phyloP scores from a whole-genome alignment of 1,140 invertebrate species.

The Wasmannia auropunctata region DNA sequence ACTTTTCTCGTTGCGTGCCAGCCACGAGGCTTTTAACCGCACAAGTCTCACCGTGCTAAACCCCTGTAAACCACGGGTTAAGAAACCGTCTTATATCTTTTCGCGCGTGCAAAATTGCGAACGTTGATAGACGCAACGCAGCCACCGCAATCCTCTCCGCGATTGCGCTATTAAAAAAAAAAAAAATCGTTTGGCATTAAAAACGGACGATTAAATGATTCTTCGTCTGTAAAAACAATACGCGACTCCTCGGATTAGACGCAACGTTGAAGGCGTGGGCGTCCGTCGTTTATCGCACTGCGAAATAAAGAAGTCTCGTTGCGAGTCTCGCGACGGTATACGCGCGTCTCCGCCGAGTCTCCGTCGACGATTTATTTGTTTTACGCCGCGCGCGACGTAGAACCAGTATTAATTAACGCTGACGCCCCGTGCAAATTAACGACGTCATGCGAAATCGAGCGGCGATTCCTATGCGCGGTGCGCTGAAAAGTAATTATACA shows the following conservation, averaged over 20 bases:
- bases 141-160: background rate
- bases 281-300: background rate
- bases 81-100: slow-evolving; percentile 53
- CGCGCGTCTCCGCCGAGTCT: too few species aligned
- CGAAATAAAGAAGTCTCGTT: background rate
- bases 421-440: slow-evolving; percentile 69
- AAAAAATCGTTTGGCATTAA: background rate
- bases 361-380: slow-evolving; percentile 27
- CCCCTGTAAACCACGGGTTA: background rate
- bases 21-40: slow-evolving; percentile 48
- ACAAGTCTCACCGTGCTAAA: background rate
- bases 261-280: background rate
- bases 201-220: background rate
- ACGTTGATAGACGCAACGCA: background rate
- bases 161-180: background rate
- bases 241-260: slow-evolving; percentile 13
- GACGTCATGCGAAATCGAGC: slow-evolving; percentile 70
- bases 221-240: background rate
- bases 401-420: slow-evolving; percentile 68
- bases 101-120: slow-evolving; percentile 26
- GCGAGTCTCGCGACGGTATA: background rate
- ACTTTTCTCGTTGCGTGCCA: slow-evolving; percentile 62
- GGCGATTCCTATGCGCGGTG: slow-evolving; percentile 78
- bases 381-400: slow-evolving; percentile 20
- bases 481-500: slow-evolving; percentile 84